Evolutionary conservation across 2,113 vertebrate species (phyloP).

Genomic region (Amia ocellicauda): DNA sequence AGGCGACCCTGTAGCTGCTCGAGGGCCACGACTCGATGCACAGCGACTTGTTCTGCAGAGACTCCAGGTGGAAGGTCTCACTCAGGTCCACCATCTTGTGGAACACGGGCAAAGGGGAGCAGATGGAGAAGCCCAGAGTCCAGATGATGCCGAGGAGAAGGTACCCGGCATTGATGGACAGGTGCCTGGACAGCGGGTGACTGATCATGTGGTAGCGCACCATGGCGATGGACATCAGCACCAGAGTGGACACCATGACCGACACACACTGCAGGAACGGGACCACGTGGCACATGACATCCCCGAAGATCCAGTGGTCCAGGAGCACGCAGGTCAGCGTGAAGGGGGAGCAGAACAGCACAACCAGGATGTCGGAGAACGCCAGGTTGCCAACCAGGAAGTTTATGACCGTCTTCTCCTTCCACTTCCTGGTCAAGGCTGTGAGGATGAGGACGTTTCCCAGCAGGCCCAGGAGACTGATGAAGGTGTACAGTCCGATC

Average conservation of each 20-base stretch:
- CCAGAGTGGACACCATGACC: slow-evolving; percentile 73
- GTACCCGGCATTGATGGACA: slow-evolving; percentile 70
- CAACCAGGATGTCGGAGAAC: slow-evolving; percentile 78
- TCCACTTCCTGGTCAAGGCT: slow-evolving; percentile 62
- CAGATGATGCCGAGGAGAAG: slow-evolving; percentile 62
- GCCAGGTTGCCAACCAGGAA: slow-evolving; percentile 75
- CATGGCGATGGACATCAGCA: slow-evolving; percentile 74
- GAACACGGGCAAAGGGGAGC: slow-evolving; percentile 74
- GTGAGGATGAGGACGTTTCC: slow-evolving; percentile 71
- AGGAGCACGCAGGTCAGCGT: slow-evolving; percentile 68
- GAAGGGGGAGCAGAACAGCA: slow-evolving; percentile 75
- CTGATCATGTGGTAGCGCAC: slow-evolving; percentile 77
- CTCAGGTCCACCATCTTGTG: slow-evolving; percentile 69
- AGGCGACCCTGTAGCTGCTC: slow-evolving; percentile 68
- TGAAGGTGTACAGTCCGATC: slow-evolving; percentile 73
- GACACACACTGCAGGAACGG: slow-evolving; percentile 75
- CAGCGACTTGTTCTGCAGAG: slow-evolving; percentile 62
- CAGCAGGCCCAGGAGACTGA: slow-evolving; percentile 73
- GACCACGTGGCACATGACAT: slow-evolving; percentile 71
- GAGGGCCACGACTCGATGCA: slow-evolving; percentile 76
- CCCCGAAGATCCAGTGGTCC: slow-evolving; percentile 77
- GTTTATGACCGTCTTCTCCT: slow-evolving; percentile 72
- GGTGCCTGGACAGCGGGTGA: slow-evolving; percentile 66
- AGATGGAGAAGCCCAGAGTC: slow-evolving; percentile 67
- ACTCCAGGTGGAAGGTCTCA: slow-evolving; percentile 57